These are phyloP conservation scores for Rhagologus leucostigma DNA, from an alignment of 2,113 vertebrate genomes.

Conservation along the genomic window DNA sequence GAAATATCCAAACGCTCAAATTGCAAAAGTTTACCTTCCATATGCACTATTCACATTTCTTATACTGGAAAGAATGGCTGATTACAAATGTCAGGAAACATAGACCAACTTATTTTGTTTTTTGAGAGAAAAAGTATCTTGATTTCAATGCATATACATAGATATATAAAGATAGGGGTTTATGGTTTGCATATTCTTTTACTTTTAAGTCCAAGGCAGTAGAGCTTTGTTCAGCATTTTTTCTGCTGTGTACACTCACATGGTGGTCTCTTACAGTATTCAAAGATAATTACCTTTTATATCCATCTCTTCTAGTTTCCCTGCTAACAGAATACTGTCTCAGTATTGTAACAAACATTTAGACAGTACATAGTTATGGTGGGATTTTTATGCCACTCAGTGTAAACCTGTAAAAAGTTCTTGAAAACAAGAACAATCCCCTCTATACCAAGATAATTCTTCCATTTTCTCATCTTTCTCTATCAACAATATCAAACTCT, in stretches of 20 bases:
- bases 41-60: not conserved
- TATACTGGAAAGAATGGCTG: not conserved
- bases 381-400: not conserved
- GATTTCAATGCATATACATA: not conserved
- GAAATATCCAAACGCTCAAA: not conserved
- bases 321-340: not conserved
- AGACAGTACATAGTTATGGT: not conserved
- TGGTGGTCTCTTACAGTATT: not conserved
- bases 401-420: not conserved
- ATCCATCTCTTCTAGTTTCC: not conserved
- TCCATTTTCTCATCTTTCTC: not conserved
- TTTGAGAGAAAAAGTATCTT: not conserved
- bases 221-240: not conserved
- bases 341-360: not conserved
- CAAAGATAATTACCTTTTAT: not conserved
- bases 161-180: not conserved
- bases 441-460: not conserved
- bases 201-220: not conserved
- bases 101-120: not conserved
- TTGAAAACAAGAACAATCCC: not conserved
- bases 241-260: not conserved
- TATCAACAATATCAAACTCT: not conserved
- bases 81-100: not conserved
- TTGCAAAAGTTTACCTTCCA: not conserved
- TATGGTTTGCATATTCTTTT: not conserved